Base-by-base conservation (phyloP, 2,113 vertebrate species). In the Pachypanchax playfairii region DNA sequence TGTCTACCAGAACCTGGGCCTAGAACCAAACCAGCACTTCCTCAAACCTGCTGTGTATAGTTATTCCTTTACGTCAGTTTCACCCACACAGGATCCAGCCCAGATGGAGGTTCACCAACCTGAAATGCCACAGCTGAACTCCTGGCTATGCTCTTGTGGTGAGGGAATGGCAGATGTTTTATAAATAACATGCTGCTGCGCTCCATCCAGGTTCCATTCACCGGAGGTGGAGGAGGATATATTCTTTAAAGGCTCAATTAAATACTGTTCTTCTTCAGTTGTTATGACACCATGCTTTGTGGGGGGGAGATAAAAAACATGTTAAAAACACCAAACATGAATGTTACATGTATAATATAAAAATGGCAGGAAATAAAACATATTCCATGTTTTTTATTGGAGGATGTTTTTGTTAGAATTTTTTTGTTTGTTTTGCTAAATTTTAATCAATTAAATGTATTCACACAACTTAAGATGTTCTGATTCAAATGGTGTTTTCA, bases 181-280 rank as follows among this genome's bases (percentile, higher is more conserved):
- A 93, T 99, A 99, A 94, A 99, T 95, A 91, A 98, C 93, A 89
- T 99, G 96, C 87, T 95, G 95, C 87, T 98, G 97, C 79, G 95
- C 96, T 69, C 92, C 94, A 81, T 94, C 92, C 67, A 93, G 94
- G 90, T 80, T 93, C 87, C 94, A 92, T 76, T 94, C 88, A 85
- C 90, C 91, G 83, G 94, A 93, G 88, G 94, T 90, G 89, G 93
- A 88, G 88, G 93, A 95, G 89, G 92, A 88, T 54, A 54, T 77
- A 82, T 97, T 96, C 91, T 93, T 94, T 91, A 99, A 94, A 88
- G 97, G 97, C 87, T 99, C 97, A 91, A 99, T 98, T 92, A 99
- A 95, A 94, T 99, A 99, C 69, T 99, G 96, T 72, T 98, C 97
- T 83, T 98, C 96, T 92, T 97, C 96, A 85, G 97, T 98, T 86